Evolutionary conservation across 2,797 vertebrate species (phyloP).

Genomic region (Cossypha dichroa): DNA sequence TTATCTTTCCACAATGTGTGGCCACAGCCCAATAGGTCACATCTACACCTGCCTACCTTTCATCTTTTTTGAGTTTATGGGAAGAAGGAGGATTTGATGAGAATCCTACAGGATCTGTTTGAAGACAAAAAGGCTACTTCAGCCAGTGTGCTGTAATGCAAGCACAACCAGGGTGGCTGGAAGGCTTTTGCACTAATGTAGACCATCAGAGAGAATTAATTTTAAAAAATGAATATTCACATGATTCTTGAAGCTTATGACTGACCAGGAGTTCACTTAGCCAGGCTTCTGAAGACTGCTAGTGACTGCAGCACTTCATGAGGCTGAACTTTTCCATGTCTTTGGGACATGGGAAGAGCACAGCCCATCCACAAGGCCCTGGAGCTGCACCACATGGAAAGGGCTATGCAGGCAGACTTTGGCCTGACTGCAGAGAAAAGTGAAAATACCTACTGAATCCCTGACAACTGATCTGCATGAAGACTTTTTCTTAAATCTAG

Average conservation of each 20-base stretch:
- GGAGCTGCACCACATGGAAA: neutral
- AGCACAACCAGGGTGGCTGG: neutral
- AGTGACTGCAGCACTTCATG: fast-evolving
- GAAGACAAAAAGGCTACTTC: neutral
- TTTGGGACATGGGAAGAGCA: neutral
- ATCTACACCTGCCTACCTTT: fast-evolving
- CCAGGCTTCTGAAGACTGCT: neutral
- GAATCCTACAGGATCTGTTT: neutral
- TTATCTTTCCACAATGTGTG: neutral
- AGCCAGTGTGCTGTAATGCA: neutral
- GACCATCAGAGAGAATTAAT: neutral
- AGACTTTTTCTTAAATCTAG: neutral
- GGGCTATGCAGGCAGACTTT: neutral
- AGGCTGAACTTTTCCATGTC: neutral
- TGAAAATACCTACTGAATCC: neutral
- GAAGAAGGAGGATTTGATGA: neutral
- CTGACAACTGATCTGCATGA: neutral
- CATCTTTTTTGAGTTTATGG: neutral
- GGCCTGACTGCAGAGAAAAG: neutral
- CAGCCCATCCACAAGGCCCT: neutral
- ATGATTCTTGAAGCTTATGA: neutral
- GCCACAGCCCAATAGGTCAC: neutral
- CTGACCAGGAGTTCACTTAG: neutral
- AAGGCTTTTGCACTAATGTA: neutral
- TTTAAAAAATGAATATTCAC: neutral